Evolutionary conservation across 2,888 invertebrate species (phyloP).

Genomic region (Drosophila atroscutellata): DNA sequence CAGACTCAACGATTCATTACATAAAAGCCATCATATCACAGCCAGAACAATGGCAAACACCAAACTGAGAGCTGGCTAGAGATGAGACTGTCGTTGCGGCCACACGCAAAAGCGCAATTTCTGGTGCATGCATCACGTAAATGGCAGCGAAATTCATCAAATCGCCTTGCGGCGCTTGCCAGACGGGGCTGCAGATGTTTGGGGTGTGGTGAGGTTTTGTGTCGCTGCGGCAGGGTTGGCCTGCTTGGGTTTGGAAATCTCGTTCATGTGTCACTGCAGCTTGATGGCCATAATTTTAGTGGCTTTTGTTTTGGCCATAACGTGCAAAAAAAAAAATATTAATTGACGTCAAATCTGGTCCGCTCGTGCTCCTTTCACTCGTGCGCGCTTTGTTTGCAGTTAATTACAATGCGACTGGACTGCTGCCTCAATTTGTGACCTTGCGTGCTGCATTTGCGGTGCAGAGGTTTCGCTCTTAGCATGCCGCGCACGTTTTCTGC

Average conservation of each 20-base stretch:
- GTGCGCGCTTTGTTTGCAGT: constrained; percentile 61
- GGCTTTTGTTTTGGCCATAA: constrained; percentile 45
- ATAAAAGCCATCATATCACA: constrained; percentile 32
- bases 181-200: background rate
- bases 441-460: constrained; percentile 69
- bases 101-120: constrained; percentile 70
- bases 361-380: constrained; percentile 14
- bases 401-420: constrained; percentile 63
- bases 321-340: constrained; percentile 40
- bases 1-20: constrained; percentile 31
- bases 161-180: constrained; percentile 37
- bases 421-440: constrained; percentile 51
- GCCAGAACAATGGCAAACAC: constrained; percentile 16
- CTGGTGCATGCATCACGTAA: constrained; percentile 70
- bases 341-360: constrained; percentile 70
- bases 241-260: constrained; percentile 40
- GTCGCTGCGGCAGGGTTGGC: constrained; percentile 2
- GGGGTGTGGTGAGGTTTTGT: too few relatives aligned
- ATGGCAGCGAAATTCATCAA: constrained; percentile 66
- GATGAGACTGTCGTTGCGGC: constrained; percentile 30
- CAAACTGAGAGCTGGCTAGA: constrained; percentile 9
- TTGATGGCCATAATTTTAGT: constrained; percentile 50
- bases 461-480: constrained; percentile 44
- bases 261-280: constrained; percentile 64
- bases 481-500: constrained; percentile 70